A percentile compares a stretch with the other conserved stretches of the same genome.
Conservation (phyloP, 2,888 invertebrate species). For the Agrenia bidenticulata region DNA sequence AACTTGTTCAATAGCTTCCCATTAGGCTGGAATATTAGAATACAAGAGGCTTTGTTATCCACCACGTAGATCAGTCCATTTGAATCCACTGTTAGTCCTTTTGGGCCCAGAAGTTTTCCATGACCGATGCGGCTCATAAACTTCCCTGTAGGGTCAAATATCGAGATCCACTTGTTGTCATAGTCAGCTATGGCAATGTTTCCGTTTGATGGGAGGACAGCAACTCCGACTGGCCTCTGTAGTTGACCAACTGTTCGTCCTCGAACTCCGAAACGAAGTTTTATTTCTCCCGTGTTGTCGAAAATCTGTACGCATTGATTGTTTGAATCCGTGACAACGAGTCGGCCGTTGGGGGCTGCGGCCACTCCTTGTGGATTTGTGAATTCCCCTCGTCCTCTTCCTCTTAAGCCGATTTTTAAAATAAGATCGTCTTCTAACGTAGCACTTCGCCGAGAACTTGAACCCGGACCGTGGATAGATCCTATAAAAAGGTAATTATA, state of each 20-base stretch:
- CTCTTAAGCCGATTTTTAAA: slow-evolving; percentile 58
- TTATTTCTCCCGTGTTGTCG: slow-evolving; percentile 64
- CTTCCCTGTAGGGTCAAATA: slow-evolving; percentile 59
- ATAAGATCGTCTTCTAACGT: slow-evolving; percentile 59
- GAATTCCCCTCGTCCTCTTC: slow-evolving; percentile 60
- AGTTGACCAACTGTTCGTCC: slow-evolving; percentile 60
- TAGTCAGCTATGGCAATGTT: slow-evolving; percentile 61
- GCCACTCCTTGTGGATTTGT: slow-evolving; percentile 61
- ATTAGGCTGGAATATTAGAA: slow-evolving; percentile 59
- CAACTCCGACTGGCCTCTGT: slow-evolving; percentile 61
- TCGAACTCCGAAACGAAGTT: slow-evolving; percentile 57
- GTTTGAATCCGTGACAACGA: slow-evolving; percentile 82
- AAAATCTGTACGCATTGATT: slow-evolving; percentile 99
- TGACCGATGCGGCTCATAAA: slow-evolving; percentile 59
- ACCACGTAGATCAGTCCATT: slow-evolving; percentile 60
- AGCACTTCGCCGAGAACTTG: slow-evolving; percentile 56
- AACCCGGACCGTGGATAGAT: slow-evolving; percentile 53
- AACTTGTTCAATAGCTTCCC: slow-evolving; percentile 59
- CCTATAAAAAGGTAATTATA: slow-evolving; percentile 25
- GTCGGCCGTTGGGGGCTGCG: slow-evolving; percentile 56
- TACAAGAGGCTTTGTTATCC: slow-evolving; percentile 60
- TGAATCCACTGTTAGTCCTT: slow-evolving; percentile 59
- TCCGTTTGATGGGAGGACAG: slow-evolving; percentile 57
- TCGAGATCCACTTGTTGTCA: slow-evolving; percentile 61
- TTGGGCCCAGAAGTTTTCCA: slow-evolving; percentile 60